Conservation (phyloP, 2,113 vertebrate species). For the Cyanocitta stelleri region DNA sequence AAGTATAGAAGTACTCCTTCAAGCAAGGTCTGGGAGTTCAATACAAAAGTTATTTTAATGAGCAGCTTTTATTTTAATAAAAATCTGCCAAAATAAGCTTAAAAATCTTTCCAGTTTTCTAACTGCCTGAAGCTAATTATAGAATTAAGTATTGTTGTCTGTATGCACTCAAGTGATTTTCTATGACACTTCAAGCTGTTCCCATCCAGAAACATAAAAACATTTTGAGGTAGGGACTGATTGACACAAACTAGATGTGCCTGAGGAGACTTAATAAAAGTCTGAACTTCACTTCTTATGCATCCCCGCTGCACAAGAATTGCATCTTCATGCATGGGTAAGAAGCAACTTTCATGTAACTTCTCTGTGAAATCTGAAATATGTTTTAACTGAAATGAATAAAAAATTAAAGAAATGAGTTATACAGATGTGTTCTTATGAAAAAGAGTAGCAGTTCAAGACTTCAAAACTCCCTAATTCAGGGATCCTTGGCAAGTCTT, state of each 20-base stretch:
- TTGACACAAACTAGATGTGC: not conserved
- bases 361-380: not conserved
- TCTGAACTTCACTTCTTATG: not conserved
- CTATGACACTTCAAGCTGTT: slow-evolving; percentile 19
- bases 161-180: not conserved
- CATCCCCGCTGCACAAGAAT: not conserved
- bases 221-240: not conserved
- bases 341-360: not conserved
- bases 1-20: not conserved
- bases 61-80: slow-evolving; percentile 24
- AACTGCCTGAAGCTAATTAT: slow-evolving; percentile 33
- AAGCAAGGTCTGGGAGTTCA: not conserved
- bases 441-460: not conserved
- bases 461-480: not conserved
- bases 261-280: not conserved
- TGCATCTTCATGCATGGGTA: not conserved
- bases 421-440: not conserved
- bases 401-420: not conserved
- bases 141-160: slow-evolving; percentile 33
- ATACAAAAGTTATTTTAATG: slow-evolving; percentile 41
- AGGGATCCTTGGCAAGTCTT: not conserved
- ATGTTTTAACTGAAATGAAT: not conserved
- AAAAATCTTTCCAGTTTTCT: not conserved
- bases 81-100: slow-evolving; percentile 23
- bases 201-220: slow-evolving; percentile 12